phyloP scores from a whole-genome alignment of 2,797 vertebrate genomes.

The Gobionotothen gibberifrons region DNA sequence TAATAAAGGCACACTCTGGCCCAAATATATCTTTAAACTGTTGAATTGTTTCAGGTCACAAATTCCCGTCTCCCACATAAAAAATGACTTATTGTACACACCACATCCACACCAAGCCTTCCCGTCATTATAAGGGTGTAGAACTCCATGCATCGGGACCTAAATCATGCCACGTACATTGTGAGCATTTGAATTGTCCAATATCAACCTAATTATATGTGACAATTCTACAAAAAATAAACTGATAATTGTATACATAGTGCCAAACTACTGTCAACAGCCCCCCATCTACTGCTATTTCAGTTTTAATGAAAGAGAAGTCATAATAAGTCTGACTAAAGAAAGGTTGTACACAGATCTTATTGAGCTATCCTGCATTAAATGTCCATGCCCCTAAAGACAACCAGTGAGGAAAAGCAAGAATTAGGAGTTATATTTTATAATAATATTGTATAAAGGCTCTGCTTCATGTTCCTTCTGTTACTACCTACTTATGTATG shows the following conservation, averaged over 20 bases:
- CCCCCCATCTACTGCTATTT: background rate
- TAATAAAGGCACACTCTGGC: no score
- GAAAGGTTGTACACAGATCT: conserved; percentile 18
- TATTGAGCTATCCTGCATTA: conserved; percentile 7
- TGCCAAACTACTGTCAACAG: background rate
- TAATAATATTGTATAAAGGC: conserved; percentile 39
- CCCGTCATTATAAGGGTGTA: conserved; percentile 13
- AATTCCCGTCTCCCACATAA: background rate
- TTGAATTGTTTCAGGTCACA: background rate
- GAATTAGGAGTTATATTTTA: conserved; percentile 4
- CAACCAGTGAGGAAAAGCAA: conserved; percentile 16
- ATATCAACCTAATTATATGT: background rate
- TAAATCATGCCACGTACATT: background rate
- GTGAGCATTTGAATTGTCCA: background rate
- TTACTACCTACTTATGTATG: conserved; percentile 83
- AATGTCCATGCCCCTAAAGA: conserved; percentile 13
- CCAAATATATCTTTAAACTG: background rate
- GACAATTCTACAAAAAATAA: background rate
- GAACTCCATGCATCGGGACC: background rate
- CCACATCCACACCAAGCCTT: conserved; percentile 1
- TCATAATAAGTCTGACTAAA: background rate
- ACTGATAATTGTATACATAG: background rate
- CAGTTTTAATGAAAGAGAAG: background rate
- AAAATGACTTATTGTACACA: background rate
- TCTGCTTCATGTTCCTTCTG: conserved; percentile 42